Conservation (phyloP, 2,113 vertebrate species). For the Leiothrix lutea region DNA sequence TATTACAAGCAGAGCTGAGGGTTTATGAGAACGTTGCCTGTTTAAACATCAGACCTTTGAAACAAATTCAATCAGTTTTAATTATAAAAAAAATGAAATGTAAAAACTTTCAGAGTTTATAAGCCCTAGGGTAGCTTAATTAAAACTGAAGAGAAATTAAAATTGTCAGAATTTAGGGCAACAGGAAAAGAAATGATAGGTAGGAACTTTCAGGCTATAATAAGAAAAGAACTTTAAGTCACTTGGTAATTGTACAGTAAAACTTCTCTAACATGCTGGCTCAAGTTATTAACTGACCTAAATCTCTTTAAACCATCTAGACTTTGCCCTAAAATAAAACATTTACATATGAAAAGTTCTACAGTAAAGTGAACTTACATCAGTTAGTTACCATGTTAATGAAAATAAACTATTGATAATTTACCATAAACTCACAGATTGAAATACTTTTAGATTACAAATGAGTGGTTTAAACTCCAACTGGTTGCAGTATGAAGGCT, state of each 20-base stretch:
- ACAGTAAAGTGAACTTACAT: neutral
- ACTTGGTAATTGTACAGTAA: neutral
- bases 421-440: neutral
- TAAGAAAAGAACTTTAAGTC: neutral
- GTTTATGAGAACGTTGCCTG: neutral
- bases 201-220: neutral
- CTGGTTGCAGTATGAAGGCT: neutral
- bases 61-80: conserved; percentile 2
- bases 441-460: neutral
- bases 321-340: neutral
- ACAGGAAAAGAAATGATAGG: neutral
- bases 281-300: neutral
- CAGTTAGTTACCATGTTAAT: neutral
- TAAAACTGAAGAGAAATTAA: conserved; percentile 13
- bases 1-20: neutral
- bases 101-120: neutral
- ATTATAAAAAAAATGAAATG: conserved; percentile 16
- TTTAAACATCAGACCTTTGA: neutral
- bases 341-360: neutral
- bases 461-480: neutral
- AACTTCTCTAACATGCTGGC: neutral
- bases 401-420: neutral
- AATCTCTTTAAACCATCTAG: neutral
- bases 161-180: conserved; percentile 5
- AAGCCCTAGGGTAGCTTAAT: conserved; percentile 22